These are phyloP conservation scores for Cinclus mexicanus DNA, from an alignment of 2,113 vertebrate species.

Conservation along the genomic window DNA sequence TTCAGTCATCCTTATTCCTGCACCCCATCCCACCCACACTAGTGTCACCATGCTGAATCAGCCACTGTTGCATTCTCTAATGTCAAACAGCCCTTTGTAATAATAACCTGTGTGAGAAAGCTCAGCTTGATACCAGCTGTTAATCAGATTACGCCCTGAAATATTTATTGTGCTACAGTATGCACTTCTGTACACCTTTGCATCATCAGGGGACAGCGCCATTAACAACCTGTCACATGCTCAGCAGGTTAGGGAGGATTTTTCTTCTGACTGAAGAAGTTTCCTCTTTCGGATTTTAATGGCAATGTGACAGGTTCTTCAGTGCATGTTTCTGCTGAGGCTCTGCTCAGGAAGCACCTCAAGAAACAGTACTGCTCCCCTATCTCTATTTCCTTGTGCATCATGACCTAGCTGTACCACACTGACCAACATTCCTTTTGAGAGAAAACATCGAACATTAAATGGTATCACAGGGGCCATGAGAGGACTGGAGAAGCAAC, in stretches of 20 bases:
- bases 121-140: background rate
- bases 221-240: background rate
- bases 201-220: background rate
- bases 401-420: background rate
- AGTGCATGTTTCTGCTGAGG: background rate
- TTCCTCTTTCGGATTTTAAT: background rate
- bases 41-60: fast-evolving
- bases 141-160: background rate
- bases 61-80: background rate
- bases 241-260: background rate
- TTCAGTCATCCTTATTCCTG: background rate
- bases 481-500: background rate
- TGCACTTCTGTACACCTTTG: background rate
- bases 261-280: background rate
- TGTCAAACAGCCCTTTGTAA: background rate
- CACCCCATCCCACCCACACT: background rate
- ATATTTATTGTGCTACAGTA: background rate
- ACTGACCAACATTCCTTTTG: background rate
- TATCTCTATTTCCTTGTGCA: background rate
- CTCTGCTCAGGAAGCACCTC: background rate
- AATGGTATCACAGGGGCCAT: background rate
- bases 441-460: background rate
- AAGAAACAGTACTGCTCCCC: background rate
- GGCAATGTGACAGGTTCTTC: background rate
- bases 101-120: background rate